Conservation (phyloP, 2,888 invertebrate genomes). For the Agapetus fuscipes region DNA sequence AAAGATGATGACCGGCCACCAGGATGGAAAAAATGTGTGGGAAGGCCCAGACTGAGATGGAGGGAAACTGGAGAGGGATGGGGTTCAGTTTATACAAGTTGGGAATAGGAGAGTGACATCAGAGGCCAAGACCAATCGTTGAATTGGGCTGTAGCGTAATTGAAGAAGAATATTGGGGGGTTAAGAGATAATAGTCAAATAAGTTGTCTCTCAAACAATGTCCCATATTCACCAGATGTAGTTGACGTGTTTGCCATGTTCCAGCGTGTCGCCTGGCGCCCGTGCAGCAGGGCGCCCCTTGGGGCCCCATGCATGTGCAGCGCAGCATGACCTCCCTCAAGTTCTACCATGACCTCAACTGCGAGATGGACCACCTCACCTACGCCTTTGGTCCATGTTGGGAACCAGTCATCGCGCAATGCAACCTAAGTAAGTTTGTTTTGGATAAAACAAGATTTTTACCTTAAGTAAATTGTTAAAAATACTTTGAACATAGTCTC, state of each 20-base stretch:
- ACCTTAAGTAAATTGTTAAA: slow-evolving; percentile 28
- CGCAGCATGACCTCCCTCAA: slow-evolving; percentile 91
- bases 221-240: not conserved
- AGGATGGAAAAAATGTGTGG: no score
- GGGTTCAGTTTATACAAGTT: no score
- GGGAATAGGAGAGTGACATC: no score
- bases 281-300: slow-evolving; percentile 77
- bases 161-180: no score
- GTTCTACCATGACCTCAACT: slow-evolving; percentile 96
- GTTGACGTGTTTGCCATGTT: slow-evolving; percentile 13
- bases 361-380: slow-evolving; percentile 79
- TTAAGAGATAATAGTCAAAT: no score
- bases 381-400: slow-evolving; percentile 98
- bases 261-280: slow-evolving; percentile 65
- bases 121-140: no score
- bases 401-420: slow-evolving; percentile 94
- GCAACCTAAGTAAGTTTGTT: slow-evolving; percentile 65
- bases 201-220: no score
- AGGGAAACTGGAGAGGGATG: no score
- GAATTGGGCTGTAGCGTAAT: no score
- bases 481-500: slow-evolving; percentile 25
- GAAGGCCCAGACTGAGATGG: no score
- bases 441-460: no score
- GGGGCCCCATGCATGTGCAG: slow-evolving; percentile 72
- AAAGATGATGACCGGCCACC: no score